Percentiles rank a stretch among this genome's conserved stretches.
These are phyloP conservation scores for Pseudeuparius sepicola DNA, from an alignment of 2,888 invertebrate genomes.

Conservation along the genomic window DNA sequence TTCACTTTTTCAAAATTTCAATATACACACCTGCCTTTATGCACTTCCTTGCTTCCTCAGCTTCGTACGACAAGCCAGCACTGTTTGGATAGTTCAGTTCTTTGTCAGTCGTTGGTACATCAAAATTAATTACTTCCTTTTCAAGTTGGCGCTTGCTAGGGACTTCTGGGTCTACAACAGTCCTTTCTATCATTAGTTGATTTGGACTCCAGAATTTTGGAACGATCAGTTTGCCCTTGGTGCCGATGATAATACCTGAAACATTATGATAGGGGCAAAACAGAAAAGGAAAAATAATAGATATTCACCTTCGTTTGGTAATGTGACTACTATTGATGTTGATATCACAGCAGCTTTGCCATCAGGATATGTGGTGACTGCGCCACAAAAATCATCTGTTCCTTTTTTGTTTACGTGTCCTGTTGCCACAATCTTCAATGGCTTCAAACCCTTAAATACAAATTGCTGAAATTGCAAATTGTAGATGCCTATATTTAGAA, in stretches of 20 bases:
- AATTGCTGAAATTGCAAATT: constrained; percentile 58
- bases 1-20: no score
- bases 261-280: no score
- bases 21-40: constrained; percentile 57
- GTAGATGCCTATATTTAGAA: constrained; percentile 68
- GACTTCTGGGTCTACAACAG: no score
- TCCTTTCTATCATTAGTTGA: constrained; percentile 54
- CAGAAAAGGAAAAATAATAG: no score
- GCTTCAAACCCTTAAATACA: constrained; percentile 55
- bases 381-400: constrained; percentile 56
- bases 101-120: no score
- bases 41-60: constrained; percentile 64
- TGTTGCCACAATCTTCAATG: constrained; percentile 51
- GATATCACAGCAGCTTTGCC: constrained; percentile 53
- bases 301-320: constrained; percentile 55
- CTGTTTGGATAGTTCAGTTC: constrained; percentile 60
- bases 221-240: constrained; percentile 50
- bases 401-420: constrained; percentile 59
- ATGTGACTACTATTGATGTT: constrained; percentile 43
- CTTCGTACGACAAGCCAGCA: constrained; percentile 66
- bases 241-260: constrained; percentile 25
- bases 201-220: constrained; percentile 63
- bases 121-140: no score
- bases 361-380: constrained; percentile 51
- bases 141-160: no score